Evolutionary conservation across 2,113 vertebrate genomes (phyloP), one percentile per base, ranked within the genome.

Genomic region (Catharus minimus): DNA sequence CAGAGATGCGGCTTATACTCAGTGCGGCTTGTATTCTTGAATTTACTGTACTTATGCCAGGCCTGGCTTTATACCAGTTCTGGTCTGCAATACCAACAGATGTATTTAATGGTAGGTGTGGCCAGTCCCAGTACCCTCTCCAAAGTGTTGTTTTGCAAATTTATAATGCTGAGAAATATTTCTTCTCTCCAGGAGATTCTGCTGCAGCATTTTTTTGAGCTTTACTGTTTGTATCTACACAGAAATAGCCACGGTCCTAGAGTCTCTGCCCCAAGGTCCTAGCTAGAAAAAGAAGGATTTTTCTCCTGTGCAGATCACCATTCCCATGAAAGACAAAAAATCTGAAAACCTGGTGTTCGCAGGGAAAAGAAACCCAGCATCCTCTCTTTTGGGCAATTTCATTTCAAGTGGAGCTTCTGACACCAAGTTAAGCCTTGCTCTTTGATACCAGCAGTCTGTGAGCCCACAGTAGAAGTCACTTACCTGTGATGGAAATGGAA

Each of bases 401-500:
- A 23, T 21, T 28, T 49, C 57, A 72, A 46, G 62, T 13, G 9
- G 46, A 28, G 57, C 16, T 19, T 24, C n/a, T 77, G 39, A 44
- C 30, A 65, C 14, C 18, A 55, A 16, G 16, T 27, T 69, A 78
- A 77, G 8, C 21, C 10, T 47, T 77, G 14, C 5, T 43, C 16
- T 24, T n/a, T 19, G 32, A 2, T 68, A 72, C 36, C 15, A 68
- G 43, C 13, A 64, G 22, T 14, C 65, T 47, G n/a, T 32, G 38
- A 88, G 20, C 15, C 72, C 28, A 44, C 19, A 56, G 5, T 0
- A 90, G 36, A 44, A 47, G 33, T 33, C 49, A 21, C 94, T 91
- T 77, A 96, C 97, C 96, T 75, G 95, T 43, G 47, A 96, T 67
- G 24, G 83, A 81, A 71, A 97, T 22, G 11, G 74, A 96, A 61